Evolutionary conservation across 2,113 vertebrate genomes (phyloP), one percentile per base, ranked within the genome.

Genomic region (Eira barbara): DNA sequence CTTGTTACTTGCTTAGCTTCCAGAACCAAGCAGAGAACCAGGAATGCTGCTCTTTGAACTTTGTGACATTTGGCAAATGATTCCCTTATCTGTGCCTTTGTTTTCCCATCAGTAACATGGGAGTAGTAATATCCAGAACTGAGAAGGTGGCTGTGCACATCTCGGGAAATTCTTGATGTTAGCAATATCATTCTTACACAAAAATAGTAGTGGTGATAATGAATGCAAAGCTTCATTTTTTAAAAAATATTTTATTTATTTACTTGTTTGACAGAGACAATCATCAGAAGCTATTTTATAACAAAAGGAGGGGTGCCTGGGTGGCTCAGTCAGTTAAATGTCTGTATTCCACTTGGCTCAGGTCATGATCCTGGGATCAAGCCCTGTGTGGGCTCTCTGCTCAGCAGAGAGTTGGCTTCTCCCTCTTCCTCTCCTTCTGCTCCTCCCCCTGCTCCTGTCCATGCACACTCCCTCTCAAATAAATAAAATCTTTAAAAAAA

Each of bases 61-160:
- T 92, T 89, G 15, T 71, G 59, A 92, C 36, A 74, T 90, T 97
- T 94, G 29, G 20, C 61, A 94, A 81, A 81, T 88, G 25, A 52
- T 97, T 97, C 27, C n/a, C 25, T 95, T 83, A 52, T 65, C 73
- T 93, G 59, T 92, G 59, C 17, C 34, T 89, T 95, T 95, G 82
- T 91, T 93, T 96, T 83, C 39, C 36, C 45, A 18, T 98, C 31
- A 90, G 27, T 94, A 81, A 96, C 93, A 63, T 78, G 47, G 31
- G 7, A n/a, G 6, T 80, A n/a, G 23, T 73, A 86, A 57, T 82
- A 52, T 7, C n/a, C 49, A 74, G 29, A 95, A 20, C 61, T 89
- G 71, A 74, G 63, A 83, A 76, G 15, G 52, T 95, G 23, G n/a
- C n/a, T 92, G 20, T 74, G 47, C 79, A 73, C 52, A 84, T 94